A percentile compares a stretch with the other conserved stretches of the same genome.
phyloP scores from a whole-genome alignment of 1,140 invertebrate species.

The Schmidtea mediterranea region DNA sequence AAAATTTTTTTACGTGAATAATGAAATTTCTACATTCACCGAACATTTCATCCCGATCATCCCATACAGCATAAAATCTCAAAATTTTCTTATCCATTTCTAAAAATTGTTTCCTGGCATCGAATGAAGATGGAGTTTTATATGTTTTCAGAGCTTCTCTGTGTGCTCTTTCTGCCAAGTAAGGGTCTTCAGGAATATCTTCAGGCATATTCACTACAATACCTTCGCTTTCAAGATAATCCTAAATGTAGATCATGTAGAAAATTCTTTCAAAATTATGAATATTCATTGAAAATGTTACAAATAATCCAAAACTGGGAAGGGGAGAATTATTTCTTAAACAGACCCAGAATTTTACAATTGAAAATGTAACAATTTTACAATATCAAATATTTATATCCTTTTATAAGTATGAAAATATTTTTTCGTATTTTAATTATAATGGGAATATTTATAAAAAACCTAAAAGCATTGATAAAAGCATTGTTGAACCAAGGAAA shows the following conservation, averaged over 20 bases:
- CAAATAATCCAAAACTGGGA: too few relatives aligned
- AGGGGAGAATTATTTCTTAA: too few relatives aligned
- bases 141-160: constrained; percentile 18
- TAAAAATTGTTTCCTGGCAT: constrained; percentile 25
- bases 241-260: constrained; percentile 38
- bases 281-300: background rate
- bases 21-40: constrained; percentile 33
- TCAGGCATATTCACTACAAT: constrained; percentile 44
- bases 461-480: too few relatives aligned
- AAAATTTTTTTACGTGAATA: constrained; percentile 19
- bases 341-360: too few relatives aligned
- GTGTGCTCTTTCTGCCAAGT: constrained; percentile 28
- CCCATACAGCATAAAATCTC: constrained; percentile 49
- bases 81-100: constrained; percentile 28
- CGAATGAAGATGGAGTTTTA: constrained; percentile 21
- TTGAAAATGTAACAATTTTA: too few relatives aligned
- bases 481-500: too few relatives aligned
- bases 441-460: too few relatives aligned
- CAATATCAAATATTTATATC: too few relatives aligned
- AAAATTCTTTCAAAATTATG: background rate
- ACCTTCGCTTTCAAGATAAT: constrained; percentile 53
- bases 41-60: constrained; percentile 40
- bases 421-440: too few relatives aligned
- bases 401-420: too few relatives aligned
- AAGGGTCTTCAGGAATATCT: constrained; percentile 40